A percentile compares a stretch with the other conserved stretches of the same genome.
These are phyloP conservation scores for Carollia perspicillata DNA, from an alignment of 2,113 vertebrate species.

Conservation along the genomic window DNA sequence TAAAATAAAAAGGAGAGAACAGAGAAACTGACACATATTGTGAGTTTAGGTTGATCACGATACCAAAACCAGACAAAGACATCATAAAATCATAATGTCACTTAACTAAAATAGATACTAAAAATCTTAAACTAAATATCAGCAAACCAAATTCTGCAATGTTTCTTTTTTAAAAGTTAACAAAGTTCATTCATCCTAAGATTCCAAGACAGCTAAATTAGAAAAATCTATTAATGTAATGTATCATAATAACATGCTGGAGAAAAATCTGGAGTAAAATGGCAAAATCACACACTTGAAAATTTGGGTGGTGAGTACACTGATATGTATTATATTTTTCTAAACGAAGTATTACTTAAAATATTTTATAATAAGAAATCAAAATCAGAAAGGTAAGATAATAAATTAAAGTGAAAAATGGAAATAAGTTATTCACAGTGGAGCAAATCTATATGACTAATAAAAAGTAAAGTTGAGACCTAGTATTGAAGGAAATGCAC, in stretches of 20 bases:
- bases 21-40: not conserved
- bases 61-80: not conserved
- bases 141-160: not conserved
- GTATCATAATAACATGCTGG: not conserved
- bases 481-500: not conserved
- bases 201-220: not conserved
- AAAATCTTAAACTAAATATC: not conserved
- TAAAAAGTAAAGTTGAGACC: not conserved
- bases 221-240: slow-evolving; percentile 33
- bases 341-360: not conserved
- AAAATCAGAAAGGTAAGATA: not conserved
- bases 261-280: not conserved
- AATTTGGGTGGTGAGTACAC: not conserved
- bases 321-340: not conserved
- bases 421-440: not conserved
- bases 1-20: not conserved
- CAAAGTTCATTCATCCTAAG: not conserved
- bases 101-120: not conserved
- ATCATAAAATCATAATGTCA: not conserved
- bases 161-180: not conserved
- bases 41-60: not conserved
- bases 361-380: slow-evolving; percentile 18
- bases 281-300: not conserved
- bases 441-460: not conserved
- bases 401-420: not conserved